Percentiles rank a stretch among this genome's conserved stretches.
These are phyloP conservation scores for Heterocephalus glaber DNA, from an alignment of 2,113 vertebrate genomes.

Conservation along the genomic window DNA sequence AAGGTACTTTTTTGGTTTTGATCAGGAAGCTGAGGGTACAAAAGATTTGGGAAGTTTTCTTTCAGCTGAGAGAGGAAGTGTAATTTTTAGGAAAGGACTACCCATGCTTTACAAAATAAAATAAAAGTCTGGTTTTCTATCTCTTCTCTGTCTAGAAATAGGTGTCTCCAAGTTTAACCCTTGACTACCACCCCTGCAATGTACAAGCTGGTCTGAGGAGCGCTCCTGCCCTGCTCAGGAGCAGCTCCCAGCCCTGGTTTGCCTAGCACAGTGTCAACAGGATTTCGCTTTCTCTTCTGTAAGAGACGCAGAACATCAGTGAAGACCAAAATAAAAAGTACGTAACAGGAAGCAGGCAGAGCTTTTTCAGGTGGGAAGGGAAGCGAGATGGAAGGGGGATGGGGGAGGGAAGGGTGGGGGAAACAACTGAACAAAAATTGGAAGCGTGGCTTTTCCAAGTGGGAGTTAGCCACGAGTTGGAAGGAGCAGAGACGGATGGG, in stretches of 20 bases:
- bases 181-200: neutral
- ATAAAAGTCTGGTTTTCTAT: neutral
- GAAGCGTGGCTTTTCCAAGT: neutral
- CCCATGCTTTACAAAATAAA: neutral
- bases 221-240: no score
- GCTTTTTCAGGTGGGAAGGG: neutral
- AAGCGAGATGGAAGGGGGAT: neutral
- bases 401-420: neutral
- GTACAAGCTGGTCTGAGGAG: neutral
- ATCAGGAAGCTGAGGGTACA: neutral
- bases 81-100: constrained; percentile 38
- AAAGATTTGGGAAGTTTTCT: constrained; percentile 47
- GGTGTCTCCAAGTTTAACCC: neutral
- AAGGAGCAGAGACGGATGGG: neutral
- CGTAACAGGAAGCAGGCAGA: neutral
- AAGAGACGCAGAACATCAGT: no score
- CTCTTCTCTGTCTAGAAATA: neutral
- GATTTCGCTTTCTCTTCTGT: neutral
- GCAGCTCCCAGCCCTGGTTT: neutral
- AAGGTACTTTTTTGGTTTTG: neutral
- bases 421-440: neutral
- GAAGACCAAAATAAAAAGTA: neutral
- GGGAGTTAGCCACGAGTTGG: neutral
- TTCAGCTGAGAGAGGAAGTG: constrained; percentile 61
- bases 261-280: fast-evolving